Evolutionary conservation across 2,797 vertebrate genomes (phyloP).

Genomic region (Rhinogobio ventralis): DNA sequence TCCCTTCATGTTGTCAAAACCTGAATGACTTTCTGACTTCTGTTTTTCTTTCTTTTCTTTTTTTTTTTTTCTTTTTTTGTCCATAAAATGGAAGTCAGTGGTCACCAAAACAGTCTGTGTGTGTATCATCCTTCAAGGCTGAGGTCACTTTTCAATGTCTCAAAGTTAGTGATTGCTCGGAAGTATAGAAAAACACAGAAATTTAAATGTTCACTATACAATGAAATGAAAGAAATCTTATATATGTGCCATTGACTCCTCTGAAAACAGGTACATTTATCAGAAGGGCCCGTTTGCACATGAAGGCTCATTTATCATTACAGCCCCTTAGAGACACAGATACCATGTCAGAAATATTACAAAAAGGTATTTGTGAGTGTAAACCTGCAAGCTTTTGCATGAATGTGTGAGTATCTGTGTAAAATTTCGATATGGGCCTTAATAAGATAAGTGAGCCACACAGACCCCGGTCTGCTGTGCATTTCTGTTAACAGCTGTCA

Average conservation of each 20-base stretch:
- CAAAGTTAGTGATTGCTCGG: slow-evolving; percentile 21
- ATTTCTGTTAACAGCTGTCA: slow-evolving; percentile 62
- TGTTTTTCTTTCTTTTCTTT: no score
- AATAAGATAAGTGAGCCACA: slow-evolving; percentile 59
- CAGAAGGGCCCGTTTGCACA: slow-evolving; percentile 37
- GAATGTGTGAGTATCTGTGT: slow-evolving; percentile 12
- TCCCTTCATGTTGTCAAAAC: neutral
- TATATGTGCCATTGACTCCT: slow-evolving; percentile 31
- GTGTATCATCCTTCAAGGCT: slow-evolving; percentile 14
- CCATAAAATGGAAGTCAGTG: neutral
- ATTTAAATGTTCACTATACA: slow-evolving; percentile 1
- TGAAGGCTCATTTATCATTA: slow-evolving; percentile 48
- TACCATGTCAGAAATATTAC: slow-evolving; percentile 44
- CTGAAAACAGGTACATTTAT: slow-evolving; percentile 40
- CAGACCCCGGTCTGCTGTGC: slow-evolving; percentile 53
- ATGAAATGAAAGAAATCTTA: slow-evolving; percentile 33
- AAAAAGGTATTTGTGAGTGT: slow-evolving; percentile 48
- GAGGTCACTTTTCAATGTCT: slow-evolving; percentile 44
- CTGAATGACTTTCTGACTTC: neutral
- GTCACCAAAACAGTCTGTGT: neutral
- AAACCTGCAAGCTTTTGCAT: slow-evolving; percentile 20
- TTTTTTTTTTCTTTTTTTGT: no score
- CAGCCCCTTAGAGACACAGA: slow-evolving; percentile 28
- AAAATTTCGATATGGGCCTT: slow-evolving; percentile 56
- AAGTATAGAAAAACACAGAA: neutral